phyloP scores from a whole-genome alignment of 2,888 invertebrate genomes.

The Clitarchus hookeri region DNA sequence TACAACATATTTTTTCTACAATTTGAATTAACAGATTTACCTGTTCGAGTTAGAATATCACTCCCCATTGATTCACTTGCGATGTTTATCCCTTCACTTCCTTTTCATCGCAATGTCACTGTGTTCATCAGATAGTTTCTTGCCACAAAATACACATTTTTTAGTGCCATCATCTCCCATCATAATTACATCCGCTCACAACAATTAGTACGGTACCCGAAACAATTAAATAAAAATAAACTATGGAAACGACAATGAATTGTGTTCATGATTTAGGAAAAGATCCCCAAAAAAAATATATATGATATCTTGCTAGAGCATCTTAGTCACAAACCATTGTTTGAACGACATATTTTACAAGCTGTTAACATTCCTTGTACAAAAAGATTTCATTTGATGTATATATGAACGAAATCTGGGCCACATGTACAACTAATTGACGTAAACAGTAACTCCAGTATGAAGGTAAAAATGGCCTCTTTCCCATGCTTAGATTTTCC shows the following conservation, averaged over 20 bases:
- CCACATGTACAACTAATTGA: background rate
- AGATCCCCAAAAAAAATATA: background rate
- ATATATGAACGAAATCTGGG: too few relatives aligned
- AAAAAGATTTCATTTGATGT: too few relatives aligned
- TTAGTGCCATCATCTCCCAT: background rate
- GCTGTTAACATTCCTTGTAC: too few relatives aligned
- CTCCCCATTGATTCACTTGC: background rate
- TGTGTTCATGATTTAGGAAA: background rate
- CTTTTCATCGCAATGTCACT: background rate
- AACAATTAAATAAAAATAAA: background rate
- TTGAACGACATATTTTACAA: too few relatives aligned
- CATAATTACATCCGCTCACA: background rate
- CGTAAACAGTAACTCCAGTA: background rate
- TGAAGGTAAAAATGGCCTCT: too few relatives aligned
- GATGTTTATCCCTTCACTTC: background rate
- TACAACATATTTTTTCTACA: background rate
- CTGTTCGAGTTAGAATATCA: background rate
- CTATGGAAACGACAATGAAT: background rate
- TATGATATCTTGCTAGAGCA: background rate
- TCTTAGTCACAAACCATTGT: background rate
- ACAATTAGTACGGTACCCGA: constrained; percentile 2
- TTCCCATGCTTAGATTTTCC: too few relatives aligned
- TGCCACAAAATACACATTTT: background rate
- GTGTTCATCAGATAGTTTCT: constrained; percentile 10
- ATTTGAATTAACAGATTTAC: background rate